Percentiles rank a stretch among this genome's conserved stretches.
Evolutionary conservation across 2,113 vertebrate species (phyloP).

Genomic region (Peromyscus leucopus): DNA sequence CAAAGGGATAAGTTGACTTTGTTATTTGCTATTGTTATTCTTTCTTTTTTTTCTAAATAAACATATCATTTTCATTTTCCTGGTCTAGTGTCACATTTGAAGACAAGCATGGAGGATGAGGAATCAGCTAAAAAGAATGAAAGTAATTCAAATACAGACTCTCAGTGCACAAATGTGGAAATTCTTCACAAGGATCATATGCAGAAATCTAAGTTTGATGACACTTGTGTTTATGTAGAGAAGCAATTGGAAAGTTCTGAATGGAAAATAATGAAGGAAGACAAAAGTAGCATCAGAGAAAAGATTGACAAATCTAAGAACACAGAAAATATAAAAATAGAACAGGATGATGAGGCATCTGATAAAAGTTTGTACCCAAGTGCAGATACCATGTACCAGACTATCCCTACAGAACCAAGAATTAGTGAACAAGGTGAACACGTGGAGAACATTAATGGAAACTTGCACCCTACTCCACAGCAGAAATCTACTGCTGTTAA

Average conservation of each 20-base stretch:
- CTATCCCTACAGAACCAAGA: slow-evolving; percentile 45
- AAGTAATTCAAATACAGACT: slow-evolving; percentile 68
- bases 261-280: slow-evolving; percentile 75
- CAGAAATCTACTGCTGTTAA: slow-evolving; percentile 72
- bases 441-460: slow-evolving; percentile 77
- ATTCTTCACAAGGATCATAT: slow-evolving; percentile 63
- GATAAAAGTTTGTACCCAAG: slow-evolving; percentile 61
- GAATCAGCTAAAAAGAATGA: slow-evolving; percentile 66
- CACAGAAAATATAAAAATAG: slow-evolving; percentile 67
- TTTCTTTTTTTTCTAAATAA: slow-evolving; percentile 61
- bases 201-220: slow-evolving; percentile 59
- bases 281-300: slow-evolving; percentile 61
- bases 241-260: slow-evolving; percentile 62
- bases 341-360: slow-evolving; percentile 65
- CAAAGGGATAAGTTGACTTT: slow-evolving; percentile 38
- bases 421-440: slow-evolving; percentile 62
- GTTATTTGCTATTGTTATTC: slow-evolving; percentile 46
- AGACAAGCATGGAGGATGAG: slow-evolving; percentile 72
- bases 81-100: slow-evolving; percentile 83
- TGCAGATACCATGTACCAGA: slow-evolving; percentile 28
- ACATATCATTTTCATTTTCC: slow-evolving; percentile 76
- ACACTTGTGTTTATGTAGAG: slow-evolving; percentile 61
- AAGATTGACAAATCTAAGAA: slow-evolving; percentile 63
- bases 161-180: slow-evolving; percentile 58
- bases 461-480: slow-evolving; percentile 47